phyloP scores from a whole-genome alignment of 2,113 vertebrate species.

The Gymnocephalus cernua region DNA sequence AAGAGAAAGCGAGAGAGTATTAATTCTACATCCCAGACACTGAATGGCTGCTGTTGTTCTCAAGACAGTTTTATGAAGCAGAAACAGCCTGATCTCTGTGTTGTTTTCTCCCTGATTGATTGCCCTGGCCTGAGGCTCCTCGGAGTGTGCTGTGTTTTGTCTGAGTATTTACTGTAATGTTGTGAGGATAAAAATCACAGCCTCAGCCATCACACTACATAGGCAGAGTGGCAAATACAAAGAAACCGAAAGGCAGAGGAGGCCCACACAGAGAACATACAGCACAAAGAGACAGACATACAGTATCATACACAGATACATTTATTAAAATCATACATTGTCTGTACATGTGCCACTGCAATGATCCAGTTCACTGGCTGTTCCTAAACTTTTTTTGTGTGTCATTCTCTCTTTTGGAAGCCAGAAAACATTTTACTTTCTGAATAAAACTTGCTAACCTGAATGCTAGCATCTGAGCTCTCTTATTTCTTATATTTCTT shows the following conservation, averaged over 20 bases:
- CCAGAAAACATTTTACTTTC: not conserved
- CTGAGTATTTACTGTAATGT: slow-evolving; percentile 81
- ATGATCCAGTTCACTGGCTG: not conserved
- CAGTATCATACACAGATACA: slow-evolving; percentile 4
- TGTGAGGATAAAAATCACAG: slow-evolving; percentile 80
- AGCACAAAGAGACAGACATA: not conserved
- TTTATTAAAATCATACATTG: not conserved
- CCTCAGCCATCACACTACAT: slow-evolving; percentile 53
- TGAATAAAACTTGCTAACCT: not conserved
- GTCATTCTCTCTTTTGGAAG: not conserved
- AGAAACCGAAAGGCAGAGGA: slow-evolving; percentile 45
- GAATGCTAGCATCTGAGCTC: not conserved
- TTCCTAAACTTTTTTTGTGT: not conserved
- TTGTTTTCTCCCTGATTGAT: slow-evolving; percentile 83
- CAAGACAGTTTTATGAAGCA: slow-evolving; percentile 80
- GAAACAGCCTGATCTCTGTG: slow-evolving; percentile 75
- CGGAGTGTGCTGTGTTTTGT: slow-evolving; percentile 69
- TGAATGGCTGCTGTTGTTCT: slow-evolving; percentile 76
- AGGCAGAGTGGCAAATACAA: slow-evolving; percentile 50
- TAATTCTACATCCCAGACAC: slow-evolving; percentile 65
- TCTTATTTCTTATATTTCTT: not conserved
- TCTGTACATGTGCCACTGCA: not conserved
- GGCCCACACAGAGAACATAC: slow-evolving; percentile 41
- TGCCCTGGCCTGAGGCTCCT: slow-evolving; percentile 76
- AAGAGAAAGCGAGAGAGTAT: slow-evolving; percentile 56